Evolutionary conservation across 2,888 invertebrate genomes (phyloP), one percentile per base, ranked within the genome.

Genomic region (Syrphus vitripennis): DNA sequence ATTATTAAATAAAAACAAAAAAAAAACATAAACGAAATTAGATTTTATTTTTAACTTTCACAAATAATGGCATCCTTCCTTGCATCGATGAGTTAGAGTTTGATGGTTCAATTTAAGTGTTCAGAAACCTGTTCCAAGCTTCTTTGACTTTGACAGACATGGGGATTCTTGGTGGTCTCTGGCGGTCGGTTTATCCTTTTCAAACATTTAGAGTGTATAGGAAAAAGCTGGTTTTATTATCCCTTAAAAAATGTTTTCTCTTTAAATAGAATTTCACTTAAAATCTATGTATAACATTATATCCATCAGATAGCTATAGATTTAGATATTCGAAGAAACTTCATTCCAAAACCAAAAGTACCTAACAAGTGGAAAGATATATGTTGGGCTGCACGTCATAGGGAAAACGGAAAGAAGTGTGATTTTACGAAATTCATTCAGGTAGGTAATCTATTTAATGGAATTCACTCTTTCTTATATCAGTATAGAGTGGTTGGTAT

Each of bases 361-460:
- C 21, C n/a, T 3, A 1, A 55, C 26, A 63, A 42, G 16, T 63
- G 12, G 26, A 34, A 57, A 12, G 21, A 14, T 21, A n/a, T n/a
- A 24, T 67, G n/a, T 29, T 31, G 21, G 42, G 48, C 57, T 48
- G 14, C 50, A 48, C 29, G 45, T 67, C 45, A n/a, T n/a, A 40
- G n/a, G 26, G 67, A n/a, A n/a, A n/a, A n/a, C n/a, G n/a, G n/a
- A n/a, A n/a, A n/a, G 45, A 71, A 81, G 82, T 63, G 86, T 70
- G 77, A 82, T 86, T 86, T 77, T 78, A 74, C 63, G 69, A 86
- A 86, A 82, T 74, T 82, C 86, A 78, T 82, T 86, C 86, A 87
- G 83, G 87, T 75, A 83, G 83, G 83, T 87, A 87, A 87, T 87
- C 83, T 83, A 79, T 79, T 87, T 87, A 87, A 87, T 87, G 87